phyloP scores from a whole-genome alignment of 2,113 vertebrate genomes.

The Zosterops japonicus region DNA sequence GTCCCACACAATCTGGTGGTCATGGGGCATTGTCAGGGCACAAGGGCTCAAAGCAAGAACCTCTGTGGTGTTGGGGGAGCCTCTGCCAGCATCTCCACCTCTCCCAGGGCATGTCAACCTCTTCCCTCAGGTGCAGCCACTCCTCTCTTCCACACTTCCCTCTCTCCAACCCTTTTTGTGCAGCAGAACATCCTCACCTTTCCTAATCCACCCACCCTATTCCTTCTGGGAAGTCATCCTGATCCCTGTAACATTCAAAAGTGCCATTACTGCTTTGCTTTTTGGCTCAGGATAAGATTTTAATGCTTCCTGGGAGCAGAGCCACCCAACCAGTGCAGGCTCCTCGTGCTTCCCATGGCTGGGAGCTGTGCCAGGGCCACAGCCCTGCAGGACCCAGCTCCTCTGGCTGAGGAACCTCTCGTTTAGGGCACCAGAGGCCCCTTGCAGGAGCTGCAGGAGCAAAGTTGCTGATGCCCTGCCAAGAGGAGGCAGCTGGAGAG shows the following conservation, averaged over 20 bases:
- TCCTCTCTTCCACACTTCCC: fast-evolving
- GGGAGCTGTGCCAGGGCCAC: neutral
- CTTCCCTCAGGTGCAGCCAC: neutral
- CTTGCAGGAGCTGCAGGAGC: neutral
- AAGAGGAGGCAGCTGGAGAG: neutral
- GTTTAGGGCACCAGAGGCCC: neutral
- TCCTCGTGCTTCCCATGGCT: fast-evolving
- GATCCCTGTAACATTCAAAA: neutral
- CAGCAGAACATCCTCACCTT: neutral
- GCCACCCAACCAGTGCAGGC: neutral
- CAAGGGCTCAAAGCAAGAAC: neutral
- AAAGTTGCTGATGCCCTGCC: neutral
- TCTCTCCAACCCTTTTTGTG: neutral
- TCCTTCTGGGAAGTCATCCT: neutral
- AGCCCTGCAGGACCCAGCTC: neutral
- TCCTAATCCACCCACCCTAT: neutral
- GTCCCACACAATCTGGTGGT: neutral
- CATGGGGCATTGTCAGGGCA: neutral
- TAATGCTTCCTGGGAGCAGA: neutral
- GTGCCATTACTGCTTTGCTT: neutral
- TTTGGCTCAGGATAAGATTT: neutral
- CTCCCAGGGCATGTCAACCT: neutral
- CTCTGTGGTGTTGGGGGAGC: neutral
- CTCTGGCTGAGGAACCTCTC: neutral
- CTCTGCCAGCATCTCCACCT: fast-evolving